Evolutionary conservation across 2,797 vertebrate genomes (phyloP).

Genomic region (Hippopotamyrus pictus): DNA sequence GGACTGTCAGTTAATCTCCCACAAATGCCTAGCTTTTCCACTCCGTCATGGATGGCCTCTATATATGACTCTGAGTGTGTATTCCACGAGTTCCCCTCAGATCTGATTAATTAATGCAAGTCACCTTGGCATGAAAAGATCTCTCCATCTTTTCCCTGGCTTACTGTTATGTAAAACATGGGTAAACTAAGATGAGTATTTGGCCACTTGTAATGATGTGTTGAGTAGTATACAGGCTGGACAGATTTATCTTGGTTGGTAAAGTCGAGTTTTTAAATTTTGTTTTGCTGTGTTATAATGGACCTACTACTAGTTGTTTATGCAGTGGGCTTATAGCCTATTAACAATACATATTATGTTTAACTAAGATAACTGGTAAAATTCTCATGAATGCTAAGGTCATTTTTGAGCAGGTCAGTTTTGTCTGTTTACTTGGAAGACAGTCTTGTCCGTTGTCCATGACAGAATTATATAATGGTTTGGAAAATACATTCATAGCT

Average conservation of each 20-base stretch:
- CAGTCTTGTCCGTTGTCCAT: neutral
- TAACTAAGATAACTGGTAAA: neutral
- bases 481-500: neutral
- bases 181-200: neutral
- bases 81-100: constrained; percentile 93
- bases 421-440: neutral
- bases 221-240: neutral
- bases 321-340: neutral
- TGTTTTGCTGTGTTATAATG: neutral
- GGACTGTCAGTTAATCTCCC: constrained; percentile 99
- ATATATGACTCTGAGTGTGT: constrained; percentile 99
- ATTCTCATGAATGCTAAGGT: neutral
- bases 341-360: neutral
- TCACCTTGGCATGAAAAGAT: constrained; percentile 96
- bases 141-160: constrained; percentile 38
- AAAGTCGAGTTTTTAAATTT: neutral
- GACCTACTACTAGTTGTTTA: neutral
- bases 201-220: constrained; percentile 9
- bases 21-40: constrained; percentile 99
- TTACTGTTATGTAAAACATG: neutral
- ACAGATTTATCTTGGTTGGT: neutral
- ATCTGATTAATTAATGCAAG: constrained; percentile 73
- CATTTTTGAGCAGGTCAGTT: neutral
- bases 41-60: constrained; percentile 99
- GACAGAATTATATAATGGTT: neutral